Conservation (phyloP, 2,888 invertebrate species). For the Ectropis crepuscularia region DNA sequence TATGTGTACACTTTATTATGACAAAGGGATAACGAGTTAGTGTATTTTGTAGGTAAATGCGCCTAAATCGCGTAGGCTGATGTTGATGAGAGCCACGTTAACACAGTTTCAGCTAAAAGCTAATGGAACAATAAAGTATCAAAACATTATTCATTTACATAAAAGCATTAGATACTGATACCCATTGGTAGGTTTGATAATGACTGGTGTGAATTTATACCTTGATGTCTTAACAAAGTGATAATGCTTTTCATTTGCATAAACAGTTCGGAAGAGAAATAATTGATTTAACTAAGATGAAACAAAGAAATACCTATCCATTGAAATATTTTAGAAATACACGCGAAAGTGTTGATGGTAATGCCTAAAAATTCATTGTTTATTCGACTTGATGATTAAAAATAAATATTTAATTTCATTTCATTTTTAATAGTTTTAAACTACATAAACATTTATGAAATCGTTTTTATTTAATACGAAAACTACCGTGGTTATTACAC, state of each 20-base stretch:
- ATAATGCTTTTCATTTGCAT: conserved; percentile 11
- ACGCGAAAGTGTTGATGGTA: no score
- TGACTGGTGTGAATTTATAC: conserved; percentile 23
- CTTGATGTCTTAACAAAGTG: conserved; percentile 17
- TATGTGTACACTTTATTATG: neutral
- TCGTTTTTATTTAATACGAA: no score
- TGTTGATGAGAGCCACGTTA: conserved; percentile 50
- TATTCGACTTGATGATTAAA: no score
- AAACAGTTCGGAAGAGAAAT: neutral
- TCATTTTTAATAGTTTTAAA: no score
- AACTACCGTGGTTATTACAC: no score
- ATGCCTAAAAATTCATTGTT: no score
- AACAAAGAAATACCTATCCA: no score
- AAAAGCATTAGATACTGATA: conserved; percentile 35
- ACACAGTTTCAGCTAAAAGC: conserved; percentile 51
- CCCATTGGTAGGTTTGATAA: conserved; percentile 32
- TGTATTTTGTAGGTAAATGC: conserved; percentile 38
- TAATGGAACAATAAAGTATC: conserved; percentile 57
- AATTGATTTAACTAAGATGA: no score
- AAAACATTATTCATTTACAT: conserved; percentile 50
- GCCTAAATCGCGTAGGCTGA: conserved; percentile 46
- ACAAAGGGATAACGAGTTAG: conserved; percentile 8
- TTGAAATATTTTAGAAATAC: no score
- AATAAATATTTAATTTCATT: no score
- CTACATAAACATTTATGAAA: no score